Evolutionary conservation across 2,888 invertebrate genomes (phyloP), one percentile per base, ranked within the genome.

Genomic region (Torymus texanus): DNA sequence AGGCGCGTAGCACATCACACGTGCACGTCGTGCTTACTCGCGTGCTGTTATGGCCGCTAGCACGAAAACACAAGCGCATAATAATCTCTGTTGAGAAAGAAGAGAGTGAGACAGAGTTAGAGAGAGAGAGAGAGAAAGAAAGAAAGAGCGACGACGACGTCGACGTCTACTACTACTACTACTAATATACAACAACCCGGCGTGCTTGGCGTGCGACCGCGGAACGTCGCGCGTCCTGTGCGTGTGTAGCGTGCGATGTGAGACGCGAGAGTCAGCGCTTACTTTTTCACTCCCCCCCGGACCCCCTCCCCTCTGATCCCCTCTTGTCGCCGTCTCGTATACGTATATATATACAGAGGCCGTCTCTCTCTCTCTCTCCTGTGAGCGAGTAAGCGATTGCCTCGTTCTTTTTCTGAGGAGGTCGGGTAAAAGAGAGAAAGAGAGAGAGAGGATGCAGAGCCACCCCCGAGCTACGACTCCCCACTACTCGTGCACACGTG

Each of bases 401-500:
- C 41, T 66, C 50, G 12, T 55, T 75, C 55, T 41, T 18, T 18
- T n/a, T 18, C 10, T 11, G 41, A 41, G 41, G 41, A 41, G 41
- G 41, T 41, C 41, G 41, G 5, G 41, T 41, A 41, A 41, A 41
- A 41, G 41, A 41, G 41, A 41, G 41, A 41, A 8, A 29, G 29
- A 29, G 29, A 29, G 29, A 41, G 8, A 41, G 62, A 68, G 68
- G 68, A 67, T 41, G 51, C 51, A 16, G 68, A 79, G 66, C 70
- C 80, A 76, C 80, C 76, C 80, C 80, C 76, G 72, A 55, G 75
- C 21, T 41, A 8, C 10, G 29, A 16, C 11, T n/a, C 66, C 50
- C 59, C 58, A 56, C 71, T n/a, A 21, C 56, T 63, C 12, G 16
- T 29, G 41, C 13, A 13, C 13, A 41, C n/a, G 10, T 41, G 41